Evolutionary conservation across 1,140 invertebrate genomes (phyloP).

Genomic region (Diorhabda sublineata): DNA sequence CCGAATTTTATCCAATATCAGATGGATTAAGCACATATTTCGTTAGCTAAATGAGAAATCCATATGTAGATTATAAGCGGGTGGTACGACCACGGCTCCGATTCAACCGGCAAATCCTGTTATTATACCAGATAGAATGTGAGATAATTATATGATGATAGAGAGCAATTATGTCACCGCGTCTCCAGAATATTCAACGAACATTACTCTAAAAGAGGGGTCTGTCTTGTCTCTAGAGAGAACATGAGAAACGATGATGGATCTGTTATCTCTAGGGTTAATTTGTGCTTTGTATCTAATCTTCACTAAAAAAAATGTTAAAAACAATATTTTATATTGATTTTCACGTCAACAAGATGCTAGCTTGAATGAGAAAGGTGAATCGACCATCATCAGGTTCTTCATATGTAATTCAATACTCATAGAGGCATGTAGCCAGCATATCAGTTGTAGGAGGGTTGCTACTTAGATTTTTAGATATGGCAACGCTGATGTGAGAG

Average conservation of each 20-base stretch:
- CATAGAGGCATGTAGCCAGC: too few species aligned
- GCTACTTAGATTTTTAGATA: too few species aligned
- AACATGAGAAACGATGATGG: constrained; percentile 1
- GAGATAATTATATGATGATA: constrained; percentile 19
- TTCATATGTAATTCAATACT: too few species aligned
- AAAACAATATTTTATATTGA: too few species aligned
- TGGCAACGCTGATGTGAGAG: too few species aligned
- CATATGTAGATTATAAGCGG: constrained; percentile 42
- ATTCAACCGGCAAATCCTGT: constrained; percentile 20
- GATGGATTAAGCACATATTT: background rate
- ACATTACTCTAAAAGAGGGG: background rate
- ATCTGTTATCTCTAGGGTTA: background rate
- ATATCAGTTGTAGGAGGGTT: too few species aligned
- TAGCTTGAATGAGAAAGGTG: too few species aligned
- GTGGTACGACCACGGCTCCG: constrained; percentile 26
- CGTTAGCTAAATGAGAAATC: constrained; percentile 39
- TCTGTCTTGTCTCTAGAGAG: background rate
- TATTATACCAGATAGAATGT: constrained; percentile 19
- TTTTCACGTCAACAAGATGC: too few species aligned
- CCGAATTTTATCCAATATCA: too few species aligned
- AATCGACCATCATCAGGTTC: too few species aligned
- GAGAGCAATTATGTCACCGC: constrained; percentile 12
- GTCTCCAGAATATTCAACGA: constrained; percentile 11
- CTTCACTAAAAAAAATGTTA: too few species aligned
- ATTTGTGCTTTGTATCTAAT: background rate